Base-by-base conservation (phyloP, 2,797 vertebrate species). In the Neoniphon sammara region DNA sequence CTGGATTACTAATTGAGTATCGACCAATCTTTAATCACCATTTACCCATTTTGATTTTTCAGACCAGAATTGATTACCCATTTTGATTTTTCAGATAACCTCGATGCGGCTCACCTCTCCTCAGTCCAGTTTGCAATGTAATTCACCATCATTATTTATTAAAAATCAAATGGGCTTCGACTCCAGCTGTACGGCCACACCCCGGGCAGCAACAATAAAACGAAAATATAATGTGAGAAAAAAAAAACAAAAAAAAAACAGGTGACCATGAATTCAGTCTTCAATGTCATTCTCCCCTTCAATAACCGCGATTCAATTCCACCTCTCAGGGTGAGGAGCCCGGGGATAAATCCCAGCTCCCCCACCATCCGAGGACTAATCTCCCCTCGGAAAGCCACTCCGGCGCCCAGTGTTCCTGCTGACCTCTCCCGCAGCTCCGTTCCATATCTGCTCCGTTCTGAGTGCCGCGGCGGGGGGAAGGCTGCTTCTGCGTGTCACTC, bases 251-350 rank as follows among this genome's bases (percentile, higher is more conserved):
- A n/a, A n/a, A 83, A 90, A 86, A 90, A 88, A 64, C 89, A 84
- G 87, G 91, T 89, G 88, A 91, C 90, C 85, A 62, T 87, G 87
- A 91, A 90, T 92, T 81, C 80, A 55, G 62, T 75, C 85, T 44
- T 92, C 87, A 93, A 91, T 91, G 91, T 88, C 87, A 83, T 81
- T 82, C 85, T 64, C 77, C 78, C 83, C 83, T 89, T 72, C 89
- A 85, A 81, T 87, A 84, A 86, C 81, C 50, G 49, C 71, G 63
- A 85, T 89, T 91, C 87, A 88, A 90, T 92, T 91, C 87, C 73
- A 82, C 75, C 73, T 86, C 84, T 71, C 58, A n/a, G 75, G 81
- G 77, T 54, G 75, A 49, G 81, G 70, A 86, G 83, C 86, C 81
- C 36, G 71, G 82, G 91, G 88, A 90, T 91, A 87, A 92, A 91